Conservation (phyloP, 53 echinoderm and acorn worm genomes). For the Hippasteria phrygiana region DNA sequence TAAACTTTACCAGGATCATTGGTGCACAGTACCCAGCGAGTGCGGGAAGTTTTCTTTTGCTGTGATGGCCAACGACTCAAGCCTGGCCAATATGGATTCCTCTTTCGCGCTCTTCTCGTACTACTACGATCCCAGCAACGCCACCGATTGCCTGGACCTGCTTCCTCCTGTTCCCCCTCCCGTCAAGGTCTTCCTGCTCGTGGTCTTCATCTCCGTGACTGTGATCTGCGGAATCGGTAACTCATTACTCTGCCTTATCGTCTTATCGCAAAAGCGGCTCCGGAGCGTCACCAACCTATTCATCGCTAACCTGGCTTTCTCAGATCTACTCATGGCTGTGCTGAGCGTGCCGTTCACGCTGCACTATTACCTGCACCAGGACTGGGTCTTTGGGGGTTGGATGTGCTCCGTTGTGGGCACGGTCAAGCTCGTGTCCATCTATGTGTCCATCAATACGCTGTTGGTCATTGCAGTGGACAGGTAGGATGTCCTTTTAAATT, state of each 20-base stretch:
- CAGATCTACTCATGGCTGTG: slow-evolving; percentile 89
- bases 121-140: background rate
- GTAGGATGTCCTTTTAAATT: slow-evolving; percentile 54
- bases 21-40: background rate
- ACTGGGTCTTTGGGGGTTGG: slow-evolving; percentile 80
- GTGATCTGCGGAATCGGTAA: slow-evolving; percentile 93
- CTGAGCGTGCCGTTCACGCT: slow-evolving; percentile 87
- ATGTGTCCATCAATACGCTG: slow-evolving; percentile 93
- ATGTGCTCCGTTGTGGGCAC: slow-evolving; percentile 86
- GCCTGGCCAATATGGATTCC: background rate
- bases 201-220: slow-evolving; percentile 78
- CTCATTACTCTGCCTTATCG: slow-evolving; percentile 83
- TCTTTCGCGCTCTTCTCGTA: background rate
- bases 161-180: slow-evolving; percentile 39
- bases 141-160: slow-evolving; percentile 36
- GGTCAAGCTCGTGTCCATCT: slow-evolving; percentile 85
- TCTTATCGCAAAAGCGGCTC: slow-evolving; percentile 79
- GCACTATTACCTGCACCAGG: slow-evolving; percentile 79
- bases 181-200: slow-evolving; percentile 69
- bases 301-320: slow-evolving; percentile 90
- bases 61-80: background rate
- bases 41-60: background rate
- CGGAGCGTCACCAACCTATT: slow-evolving; percentile 95
- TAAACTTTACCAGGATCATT: no score
- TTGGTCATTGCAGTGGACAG: slow-evolving; percentile 92